Evolutionary conservation across 2,113 vertebrate genomes (phyloP), one percentile per base, ranked within the genome.

Genomic region (Aleadryas rufinucha): DNA sequence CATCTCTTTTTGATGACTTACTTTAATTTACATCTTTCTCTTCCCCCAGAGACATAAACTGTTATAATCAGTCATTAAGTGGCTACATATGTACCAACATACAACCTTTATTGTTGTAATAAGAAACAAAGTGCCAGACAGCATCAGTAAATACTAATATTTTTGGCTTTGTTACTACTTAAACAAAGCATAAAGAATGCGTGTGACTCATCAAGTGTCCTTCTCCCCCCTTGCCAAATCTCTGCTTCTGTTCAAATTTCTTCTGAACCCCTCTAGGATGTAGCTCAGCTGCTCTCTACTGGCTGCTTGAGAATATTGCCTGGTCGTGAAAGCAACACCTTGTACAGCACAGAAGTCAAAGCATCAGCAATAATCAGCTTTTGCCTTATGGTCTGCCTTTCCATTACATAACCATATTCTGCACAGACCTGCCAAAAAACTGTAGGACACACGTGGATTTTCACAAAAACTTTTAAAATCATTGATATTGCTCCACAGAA

Each of bases 231-330:
- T 2, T 28, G 49, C 79, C 83, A 66, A 91, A 83, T 80, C 86
- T 68, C 85, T 94, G 77, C 21, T 93, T 44, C 64, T 89, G 45
- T 49, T 89, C 42, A 81, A 35, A 50, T 39, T 74, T 56, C 84
- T 68, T 77, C 90, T 64, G 74, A 78, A 86, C 7, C 9, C 22
- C 44, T 42, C 61, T 20, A 84, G 19, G 50, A 84, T 76, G 97
- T 70, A 94, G 88, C 94, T 97, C 83, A 97, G 96, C 90, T 98
- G 98, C 98, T 97, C 98, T 97, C 99, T 99, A 84, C 97, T 98
- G 98, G 98, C 56, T 69, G 31, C 31, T 85, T 30, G 13, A 65
- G 47, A 82, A 83, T 83, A 94, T 1, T 86, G 47, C 47, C 80
- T 9, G 2, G 20, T 37, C 7, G 0, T 9, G 31, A 81, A 89